phyloP scores from a whole-genome alignment of 2,888 invertebrate species.

The Polydrusus pterygomalis region DNA sequence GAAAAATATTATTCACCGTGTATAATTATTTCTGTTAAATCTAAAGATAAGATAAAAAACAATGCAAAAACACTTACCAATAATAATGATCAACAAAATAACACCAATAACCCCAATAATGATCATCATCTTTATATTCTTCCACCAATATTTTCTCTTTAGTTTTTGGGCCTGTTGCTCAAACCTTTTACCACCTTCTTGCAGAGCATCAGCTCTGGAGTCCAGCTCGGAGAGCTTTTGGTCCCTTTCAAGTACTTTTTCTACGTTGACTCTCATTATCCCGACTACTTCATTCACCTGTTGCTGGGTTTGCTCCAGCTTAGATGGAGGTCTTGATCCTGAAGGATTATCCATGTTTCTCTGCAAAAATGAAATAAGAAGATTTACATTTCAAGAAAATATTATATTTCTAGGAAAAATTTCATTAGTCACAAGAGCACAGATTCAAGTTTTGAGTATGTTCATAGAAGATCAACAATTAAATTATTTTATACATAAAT shows the following conservation, averaged over 20 bases:
- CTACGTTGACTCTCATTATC: conserved; percentile 97
- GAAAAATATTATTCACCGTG: conserved; percentile 2
- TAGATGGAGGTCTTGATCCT: conserved; percentile 61
- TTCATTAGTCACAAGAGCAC: conserved; percentile 28
- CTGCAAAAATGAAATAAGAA: conserved; percentile 11
- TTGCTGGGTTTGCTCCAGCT: conserved; percentile 70
- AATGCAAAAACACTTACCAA: conserved; percentile 79
- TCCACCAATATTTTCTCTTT: conserved; percentile 98
- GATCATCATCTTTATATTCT: conserved; percentile 98
- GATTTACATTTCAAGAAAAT: neutral
- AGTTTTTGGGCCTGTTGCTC: conserved; percentile 97
- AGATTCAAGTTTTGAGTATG: neutral
- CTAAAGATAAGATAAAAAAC: conserved; percentile 45
- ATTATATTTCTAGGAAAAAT: conserved; percentile 3
- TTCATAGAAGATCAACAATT: conserved; percentile 15
- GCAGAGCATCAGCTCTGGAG: conserved; percentile 95
- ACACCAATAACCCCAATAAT: conserved; percentile 90
- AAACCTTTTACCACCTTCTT: conserved; percentile 96
- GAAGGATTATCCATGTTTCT: conserved; percentile 62
- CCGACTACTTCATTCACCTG: conserved; percentile 84
- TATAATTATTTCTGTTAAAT: conserved; percentile 11
- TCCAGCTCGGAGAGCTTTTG: conserved; percentile 96
- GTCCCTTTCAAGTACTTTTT: conserved; percentile 96
- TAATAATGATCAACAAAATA: conserved; percentile 88
- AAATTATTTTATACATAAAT: neutral